Percentiles rank a stretch among this genome's conserved stretches.
Conservation (phyloP, 2,797 vertebrate genomes). For the Columba guinea region DNA sequence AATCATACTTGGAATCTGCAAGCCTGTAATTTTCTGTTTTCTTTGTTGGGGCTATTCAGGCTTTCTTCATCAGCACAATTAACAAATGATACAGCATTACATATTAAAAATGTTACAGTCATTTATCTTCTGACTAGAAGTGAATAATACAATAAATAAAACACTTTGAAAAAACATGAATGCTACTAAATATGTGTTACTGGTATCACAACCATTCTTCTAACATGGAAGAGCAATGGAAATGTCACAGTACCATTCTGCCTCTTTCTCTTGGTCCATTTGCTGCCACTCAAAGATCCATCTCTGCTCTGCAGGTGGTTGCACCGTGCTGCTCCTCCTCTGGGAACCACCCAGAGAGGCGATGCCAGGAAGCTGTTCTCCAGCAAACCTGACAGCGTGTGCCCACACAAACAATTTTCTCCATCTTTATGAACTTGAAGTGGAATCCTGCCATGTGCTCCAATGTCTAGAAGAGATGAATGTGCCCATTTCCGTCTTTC, state of each 20-base stretch:
- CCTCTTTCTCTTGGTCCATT: background rate
- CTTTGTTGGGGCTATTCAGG: background rate
- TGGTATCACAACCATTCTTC: background rate
- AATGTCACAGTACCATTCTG: background rate
- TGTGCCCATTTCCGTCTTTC: background rate
- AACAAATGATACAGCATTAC: background rate
- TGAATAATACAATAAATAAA: background rate
- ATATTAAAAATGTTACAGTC: background rate
- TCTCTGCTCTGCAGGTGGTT: background rate
- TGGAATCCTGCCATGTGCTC: background rate
- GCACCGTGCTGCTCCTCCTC: background rate
- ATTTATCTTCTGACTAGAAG: background rate
- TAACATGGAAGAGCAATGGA: background rate
- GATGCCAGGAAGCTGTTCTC: background rate
- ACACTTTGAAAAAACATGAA: background rate
- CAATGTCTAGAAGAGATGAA: background rate
- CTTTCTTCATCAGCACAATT: background rate
- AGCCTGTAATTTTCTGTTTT: background rate
- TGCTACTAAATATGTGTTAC: background rate
- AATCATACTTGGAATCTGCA: background rate
- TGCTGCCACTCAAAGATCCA: rapidly evolving
- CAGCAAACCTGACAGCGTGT: background rate
- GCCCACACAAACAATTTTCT: background rate
- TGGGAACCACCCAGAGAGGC: background rate
- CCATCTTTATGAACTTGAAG: background rate